Conservation (phyloP, 1,140 invertebrate genomes). For the Heterodera carotae region DNA sequence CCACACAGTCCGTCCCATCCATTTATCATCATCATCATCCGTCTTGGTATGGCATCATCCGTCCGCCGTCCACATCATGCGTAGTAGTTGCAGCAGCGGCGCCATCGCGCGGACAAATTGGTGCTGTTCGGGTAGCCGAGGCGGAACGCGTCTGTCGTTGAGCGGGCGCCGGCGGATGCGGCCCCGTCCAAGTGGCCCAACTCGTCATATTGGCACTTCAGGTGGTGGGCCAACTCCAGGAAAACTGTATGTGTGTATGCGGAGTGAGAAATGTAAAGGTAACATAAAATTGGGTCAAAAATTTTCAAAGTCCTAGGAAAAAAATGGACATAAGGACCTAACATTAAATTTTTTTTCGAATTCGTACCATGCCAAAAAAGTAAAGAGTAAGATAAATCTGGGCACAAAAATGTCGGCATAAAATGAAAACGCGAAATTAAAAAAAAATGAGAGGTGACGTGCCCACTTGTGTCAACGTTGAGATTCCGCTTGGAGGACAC, state of each 20-base stretch:
- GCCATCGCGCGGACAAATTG: constrained; percentile 51
- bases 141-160: constrained; percentile 54
- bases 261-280: too few species aligned
- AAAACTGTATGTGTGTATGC: constrained; percentile 38
- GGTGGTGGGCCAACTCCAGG: constrained; percentile 54
- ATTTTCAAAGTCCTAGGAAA: neutral
- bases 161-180: neutral
- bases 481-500: constrained; percentile 59
- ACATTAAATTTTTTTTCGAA: too few species aligned
- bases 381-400: too few species aligned
- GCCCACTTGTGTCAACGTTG: constrained; percentile 55
- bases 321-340: too few species aligned
- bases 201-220: constrained; percentile 62
- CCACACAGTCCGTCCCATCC: too few species aligned
- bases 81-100: constrained; percentile 53
- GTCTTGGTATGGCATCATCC: too few species aligned
- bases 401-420: too few species aligned
- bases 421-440: too few species aligned
- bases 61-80: neutral
- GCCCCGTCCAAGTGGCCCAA: constrained; percentile 10
- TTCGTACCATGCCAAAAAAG: too few species aligned
- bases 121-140: constrained; percentile 54
- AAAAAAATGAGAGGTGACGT: constrained; percentile 20
- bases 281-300: too few species aligned
- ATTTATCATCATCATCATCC: too few species aligned